phyloP scores from a whole-genome alignment of 2,113 vertebrate species.

The Hydrochoerus hydrochaeris region DNA sequence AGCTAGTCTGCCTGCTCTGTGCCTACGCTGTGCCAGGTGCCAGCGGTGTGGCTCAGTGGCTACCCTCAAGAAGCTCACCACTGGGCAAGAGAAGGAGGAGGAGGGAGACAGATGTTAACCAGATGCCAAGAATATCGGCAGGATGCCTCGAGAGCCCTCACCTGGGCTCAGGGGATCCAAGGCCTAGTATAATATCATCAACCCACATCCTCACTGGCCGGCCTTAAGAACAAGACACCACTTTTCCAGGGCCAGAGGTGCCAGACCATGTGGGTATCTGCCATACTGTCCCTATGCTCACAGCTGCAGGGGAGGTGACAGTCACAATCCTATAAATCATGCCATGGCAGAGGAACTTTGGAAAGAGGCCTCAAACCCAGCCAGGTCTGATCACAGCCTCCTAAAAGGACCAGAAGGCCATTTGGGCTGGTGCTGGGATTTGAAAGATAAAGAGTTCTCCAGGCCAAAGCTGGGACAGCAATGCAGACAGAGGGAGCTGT shows the following conservation, averaged over 20 bases:
- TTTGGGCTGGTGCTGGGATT: neutral
- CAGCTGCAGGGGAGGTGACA: neutral
- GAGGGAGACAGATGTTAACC: neutral
- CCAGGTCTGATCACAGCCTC: neutral
- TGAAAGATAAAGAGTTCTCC: neutral
- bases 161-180: neutral
- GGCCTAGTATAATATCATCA: neutral
- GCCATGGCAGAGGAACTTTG: neutral
- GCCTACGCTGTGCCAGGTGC: neutral
- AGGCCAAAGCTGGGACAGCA: neutral
- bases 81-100: neutral
- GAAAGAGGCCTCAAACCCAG: neutral
- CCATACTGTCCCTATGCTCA: neutral
- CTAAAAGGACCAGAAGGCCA: neutral
- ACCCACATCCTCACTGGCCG: neutral
- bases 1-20: neutral
- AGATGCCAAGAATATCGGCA: neutral
- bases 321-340: accelerated
- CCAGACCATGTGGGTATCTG: neutral
- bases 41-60: neutral
- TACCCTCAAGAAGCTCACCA: neutral
- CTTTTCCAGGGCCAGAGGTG: neutral
- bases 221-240: neutral
- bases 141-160: neutral
- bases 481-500: neutral